Base-by-base conservation (phyloP, 2,888 invertebrate species). In the Mellilla xanthometata region DNA sequence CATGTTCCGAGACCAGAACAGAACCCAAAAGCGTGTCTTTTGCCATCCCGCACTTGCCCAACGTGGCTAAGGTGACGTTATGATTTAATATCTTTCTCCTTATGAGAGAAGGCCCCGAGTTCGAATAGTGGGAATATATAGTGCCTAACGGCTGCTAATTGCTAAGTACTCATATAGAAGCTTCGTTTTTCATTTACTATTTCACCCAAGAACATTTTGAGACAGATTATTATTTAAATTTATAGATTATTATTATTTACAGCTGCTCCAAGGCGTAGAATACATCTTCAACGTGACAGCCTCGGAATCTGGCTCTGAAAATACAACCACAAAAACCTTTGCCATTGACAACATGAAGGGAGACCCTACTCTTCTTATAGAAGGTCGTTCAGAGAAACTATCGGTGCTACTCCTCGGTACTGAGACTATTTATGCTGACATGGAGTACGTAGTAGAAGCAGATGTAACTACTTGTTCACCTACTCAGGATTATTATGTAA, bases 401-500 rank as follows among this genome's bases (percentile, higher is more conserved):
- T 78, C 80, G 0, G 53, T 83, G 1, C 47, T 71, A 0, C 52
- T 85, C 32, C 54, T 83, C 1, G 84, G 84, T 1, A 65, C 62
- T 2, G 68, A 76, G 30, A 43, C 54, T 1, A 56, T 70, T 0
- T 76, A 68, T 36, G 60, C 70, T 3, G 81, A 85, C 42, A 52
- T 68, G 12, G 58, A 60, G 10, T 78, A 69, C 32, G 44, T 60
- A 0, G 11, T 83, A 1, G 75, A 78, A 44, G 84, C 81, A 7
- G 60, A 69, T 10, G 70, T 84, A 0, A 81, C 70, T 2, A 62
- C 73, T n/a, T 85, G 85, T 39, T 54, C 54, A 23, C 62, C 65
- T 1, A 78, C 73, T 2, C 71, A 79, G 26, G 78, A 84, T 56
- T 84, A 81, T 58, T 75, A 76, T 50, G 84, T 84, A 46, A 65